These are phyloP conservation scores for Drosophila paulistorum DNA, from an alignment of 1,140 invertebrate species.

Conservation along the genomic window DNA sequence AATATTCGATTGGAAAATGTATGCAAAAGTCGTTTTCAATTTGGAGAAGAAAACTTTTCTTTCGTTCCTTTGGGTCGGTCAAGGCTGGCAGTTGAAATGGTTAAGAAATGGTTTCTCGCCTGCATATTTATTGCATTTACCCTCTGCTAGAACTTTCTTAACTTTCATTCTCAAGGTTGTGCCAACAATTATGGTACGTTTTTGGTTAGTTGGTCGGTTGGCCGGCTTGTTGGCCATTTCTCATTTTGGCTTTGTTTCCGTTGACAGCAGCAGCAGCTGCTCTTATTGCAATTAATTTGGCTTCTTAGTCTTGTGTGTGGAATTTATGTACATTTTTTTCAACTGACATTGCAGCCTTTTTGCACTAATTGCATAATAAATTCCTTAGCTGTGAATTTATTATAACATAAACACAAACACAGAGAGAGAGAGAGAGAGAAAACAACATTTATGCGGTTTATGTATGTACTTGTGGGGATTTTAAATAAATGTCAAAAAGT, in stretches of 20 bases:
- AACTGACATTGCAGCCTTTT: constrained; percentile 10
- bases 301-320: constrained; percentile 39
- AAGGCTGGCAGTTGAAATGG: not conserved
- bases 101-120: constrained; percentile 1
- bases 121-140: constrained; percentile 7
- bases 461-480: constrained; percentile 17
- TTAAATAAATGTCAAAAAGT: constrained; percentile 65
- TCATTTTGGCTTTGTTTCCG: constrained; percentile 41
- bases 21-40: no score
- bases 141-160: not conserved
- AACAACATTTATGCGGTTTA: not conserved
- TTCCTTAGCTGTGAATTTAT: constrained; percentile 62
- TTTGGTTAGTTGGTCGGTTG: not conserved
- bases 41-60: no score
- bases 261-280: constrained; percentile 47
- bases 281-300: constrained; percentile 31
- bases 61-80: not conserved
- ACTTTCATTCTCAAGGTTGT: constrained; percentile 9
- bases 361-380: constrained; percentile 78
- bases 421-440: not conserved
- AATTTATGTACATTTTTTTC: constrained; percentile 37
- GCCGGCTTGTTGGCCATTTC: constrained; percentile 17
- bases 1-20: constrained; percentile 13
- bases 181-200: not conserved
- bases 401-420: constrained; percentile 9